Evolutionary conservation across 1,140 invertebrate species (phyloP).

Genomic region (Dendroctonus valens): DNA sequence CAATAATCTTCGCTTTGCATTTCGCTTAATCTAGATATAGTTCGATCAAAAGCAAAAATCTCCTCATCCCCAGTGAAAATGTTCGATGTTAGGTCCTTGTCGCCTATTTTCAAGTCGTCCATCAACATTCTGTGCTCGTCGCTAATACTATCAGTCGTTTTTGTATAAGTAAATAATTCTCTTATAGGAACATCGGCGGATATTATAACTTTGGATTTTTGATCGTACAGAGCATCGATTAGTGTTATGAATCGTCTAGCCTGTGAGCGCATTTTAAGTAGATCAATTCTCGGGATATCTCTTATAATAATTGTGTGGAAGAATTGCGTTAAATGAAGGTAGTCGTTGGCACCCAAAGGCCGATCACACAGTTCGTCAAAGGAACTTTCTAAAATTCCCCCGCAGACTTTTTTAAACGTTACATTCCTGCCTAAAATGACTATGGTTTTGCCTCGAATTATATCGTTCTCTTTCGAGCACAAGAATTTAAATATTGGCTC

Average conservation of each 20-base stretch:
- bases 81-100: slow-evolving; percentile 68
- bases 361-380: slow-evolving; percentile 91
- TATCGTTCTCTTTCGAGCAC: slow-evolving; percentile 86
- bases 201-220: slow-evolving; percentile 69
- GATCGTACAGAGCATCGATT: slow-evolving; percentile 97
- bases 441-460: slow-evolving; percentile 77
- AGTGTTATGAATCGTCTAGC: slow-evolving; percentile 93
- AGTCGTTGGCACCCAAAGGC: slow-evolving; percentile 92
- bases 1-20: slow-evolving; percentile 95
- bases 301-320: slow-evolving; percentile 95
- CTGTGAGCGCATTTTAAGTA: slow-evolving; percentile 72
- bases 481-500: slow-evolving; percentile 88
- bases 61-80: slow-evolving; percentile 98
- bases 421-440: slow-evolving; percentile 88
- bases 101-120: slow-evolving; percentile 87
- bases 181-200: slow-evolving; percentile 74
- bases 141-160: slow-evolving; percentile 52
- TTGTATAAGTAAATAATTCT: slow-evolving; percentile 69
- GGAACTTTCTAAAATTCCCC: slow-evolving; percentile 82
- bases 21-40: slow-evolving; percentile 86
- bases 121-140: slow-evolving; percentile 85
- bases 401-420: slow-evolving; percentile 86
- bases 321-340: slow-evolving; percentile 84
- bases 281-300: slow-evolving; percentile 81
- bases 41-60: slow-evolving; percentile 93